Evolutionary conservation across 2,888 invertebrate genomes (phyloP).

Genomic region (Hermodice carunculata): DNA sequence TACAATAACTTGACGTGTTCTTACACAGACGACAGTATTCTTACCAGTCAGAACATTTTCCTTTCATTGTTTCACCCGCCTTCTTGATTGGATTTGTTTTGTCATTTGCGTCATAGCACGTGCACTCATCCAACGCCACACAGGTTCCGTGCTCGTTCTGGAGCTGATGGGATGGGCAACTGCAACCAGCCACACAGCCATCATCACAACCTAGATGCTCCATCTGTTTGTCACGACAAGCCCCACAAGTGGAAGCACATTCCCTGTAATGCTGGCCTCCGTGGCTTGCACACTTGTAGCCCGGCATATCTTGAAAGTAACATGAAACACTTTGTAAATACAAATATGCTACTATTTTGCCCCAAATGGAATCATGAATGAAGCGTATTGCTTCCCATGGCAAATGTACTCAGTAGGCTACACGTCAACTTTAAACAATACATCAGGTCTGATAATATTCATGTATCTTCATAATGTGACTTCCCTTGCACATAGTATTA

Average conservation of each 20-base stretch:
- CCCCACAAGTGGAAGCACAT: constrained; percentile 33
- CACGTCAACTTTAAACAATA: too few species aligned
- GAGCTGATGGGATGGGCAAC: constrained; percentile 10
- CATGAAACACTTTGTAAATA: background rate
- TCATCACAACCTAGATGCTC: constrained; percentile 20
- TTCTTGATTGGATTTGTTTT: constrained; percentile 5
- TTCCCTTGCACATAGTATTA: too few species aligned
- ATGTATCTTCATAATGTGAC: too few species aligned
- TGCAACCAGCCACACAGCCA: constrained; percentile 20
- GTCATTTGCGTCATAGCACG: constrained; percentile 18
- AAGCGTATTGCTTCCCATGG: too few species aligned
- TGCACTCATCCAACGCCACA: constrained; percentile 9
- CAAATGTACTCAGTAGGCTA: too few species aligned
- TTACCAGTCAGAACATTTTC: constrained; percentile 15
- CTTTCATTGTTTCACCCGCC: background rate
- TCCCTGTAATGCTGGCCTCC: constrained; percentile 37
- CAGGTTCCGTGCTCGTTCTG: constrained; percentile 16
- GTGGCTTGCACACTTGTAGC: constrained; percentile 23
- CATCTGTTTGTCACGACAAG: constrained; percentile 35
- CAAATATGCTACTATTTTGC: background rate
- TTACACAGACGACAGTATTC: background rate
- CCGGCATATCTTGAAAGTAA: constrained; percentile 10
- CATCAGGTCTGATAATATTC: too few species aligned
- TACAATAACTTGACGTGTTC: too few species aligned
- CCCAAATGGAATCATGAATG: background rate